Conservation (phyloP, 2,888 invertebrate genomes). For the Troglohyphantes excavatus region DNA sequence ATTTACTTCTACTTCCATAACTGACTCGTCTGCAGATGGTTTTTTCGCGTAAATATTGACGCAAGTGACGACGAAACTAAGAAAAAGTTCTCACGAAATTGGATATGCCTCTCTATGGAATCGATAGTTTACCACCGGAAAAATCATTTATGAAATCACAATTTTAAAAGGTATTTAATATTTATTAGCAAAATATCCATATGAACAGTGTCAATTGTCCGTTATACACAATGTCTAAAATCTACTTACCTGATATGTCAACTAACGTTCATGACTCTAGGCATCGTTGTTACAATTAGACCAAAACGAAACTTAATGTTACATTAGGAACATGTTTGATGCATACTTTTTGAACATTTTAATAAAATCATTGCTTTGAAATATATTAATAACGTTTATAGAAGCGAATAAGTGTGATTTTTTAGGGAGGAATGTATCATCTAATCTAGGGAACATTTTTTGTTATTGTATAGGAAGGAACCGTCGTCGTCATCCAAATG, state of each 20-base stretch:
- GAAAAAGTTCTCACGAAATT: conserved; percentile 24
- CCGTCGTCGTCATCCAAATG: no score
- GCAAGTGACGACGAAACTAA: conserved; percentile 61
- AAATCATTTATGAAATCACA: not conserved
- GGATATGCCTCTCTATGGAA: conserved; percentile 31
- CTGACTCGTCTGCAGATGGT: conserved; percentile 54
- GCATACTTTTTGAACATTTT: no score
- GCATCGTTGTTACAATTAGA: no score
- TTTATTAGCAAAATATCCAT: not conserved
- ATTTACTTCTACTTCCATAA: conserved; percentile 28
- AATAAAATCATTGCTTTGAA: no score
- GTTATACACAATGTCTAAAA: not conserved
- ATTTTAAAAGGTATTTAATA: not conserved
- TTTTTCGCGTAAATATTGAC: conserved; percentile 53
- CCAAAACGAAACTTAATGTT: not conserved
- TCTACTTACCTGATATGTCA: not conserved
- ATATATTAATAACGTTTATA: no score
- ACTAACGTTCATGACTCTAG: not conserved
- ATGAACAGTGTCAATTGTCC: not conserved
- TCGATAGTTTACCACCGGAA: not conserved
- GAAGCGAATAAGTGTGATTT: no score
- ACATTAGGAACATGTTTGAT: no score
- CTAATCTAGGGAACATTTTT: no score
- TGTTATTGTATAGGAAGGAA: no score
- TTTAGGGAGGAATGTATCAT: no score